Evolutionary conservation across 2,113 vertebrate species (phyloP).

Genomic region (Gymnorhina tibicen): DNA sequence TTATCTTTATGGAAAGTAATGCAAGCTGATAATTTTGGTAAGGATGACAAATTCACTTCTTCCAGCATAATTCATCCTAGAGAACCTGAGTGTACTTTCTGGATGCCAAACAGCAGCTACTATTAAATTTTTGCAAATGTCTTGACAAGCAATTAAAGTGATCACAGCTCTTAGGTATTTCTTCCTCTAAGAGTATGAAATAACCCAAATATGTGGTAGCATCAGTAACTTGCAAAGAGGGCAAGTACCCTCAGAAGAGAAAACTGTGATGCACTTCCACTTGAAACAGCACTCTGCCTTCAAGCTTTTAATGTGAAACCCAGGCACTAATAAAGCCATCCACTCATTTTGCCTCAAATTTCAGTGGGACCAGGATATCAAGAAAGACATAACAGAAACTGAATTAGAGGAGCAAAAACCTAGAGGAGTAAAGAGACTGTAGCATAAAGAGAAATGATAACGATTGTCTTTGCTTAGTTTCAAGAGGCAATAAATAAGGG

Average conservation of each 20-base stretch:
- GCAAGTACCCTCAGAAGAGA: background rate
- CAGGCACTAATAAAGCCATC: background rate
- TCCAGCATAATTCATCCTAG: background rate
- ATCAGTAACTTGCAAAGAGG: background rate
- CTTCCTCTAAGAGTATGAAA: background rate
- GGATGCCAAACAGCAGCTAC: background rate
- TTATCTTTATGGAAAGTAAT: background rate
- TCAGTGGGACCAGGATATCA: background rate
- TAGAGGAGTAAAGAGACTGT: background rate
- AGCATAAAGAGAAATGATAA: background rate
- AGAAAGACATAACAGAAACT: background rate
- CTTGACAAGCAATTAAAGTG: constrained; percentile 31
- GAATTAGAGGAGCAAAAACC: background rate
- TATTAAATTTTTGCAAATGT: background rate
- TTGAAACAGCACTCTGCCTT: background rate
- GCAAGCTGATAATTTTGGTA: constrained; percentile 20
- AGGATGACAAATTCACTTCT: constrained; percentile 4
- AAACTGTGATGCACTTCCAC: background rate
- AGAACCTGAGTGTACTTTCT: background rate
- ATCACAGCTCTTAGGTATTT: background rate
- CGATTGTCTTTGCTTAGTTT: background rate
- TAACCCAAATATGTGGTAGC: background rate
- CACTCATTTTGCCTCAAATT: background rate
- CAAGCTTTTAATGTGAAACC: background rate
- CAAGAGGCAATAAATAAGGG: background rate